These are phyloP conservation scores for Pristis pectinata DNA, from an alignment of 2,797 vertebrate genomes.

Conservation along the genomic window DNA sequence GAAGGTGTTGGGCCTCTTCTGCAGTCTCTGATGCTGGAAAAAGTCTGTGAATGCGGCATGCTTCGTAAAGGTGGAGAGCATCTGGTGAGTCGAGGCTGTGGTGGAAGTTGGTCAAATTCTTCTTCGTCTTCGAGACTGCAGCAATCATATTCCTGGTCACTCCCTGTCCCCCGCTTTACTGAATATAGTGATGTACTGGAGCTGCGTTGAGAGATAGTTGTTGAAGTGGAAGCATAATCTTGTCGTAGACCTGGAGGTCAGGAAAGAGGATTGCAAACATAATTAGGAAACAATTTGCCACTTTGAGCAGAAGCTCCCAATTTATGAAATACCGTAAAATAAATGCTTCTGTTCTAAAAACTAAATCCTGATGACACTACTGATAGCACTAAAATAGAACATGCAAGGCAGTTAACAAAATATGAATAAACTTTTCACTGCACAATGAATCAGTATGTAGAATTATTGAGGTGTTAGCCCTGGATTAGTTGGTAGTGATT, in stretches of 20 bases:
- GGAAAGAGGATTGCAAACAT: constrained; percentile 33
- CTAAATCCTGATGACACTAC: neutral
- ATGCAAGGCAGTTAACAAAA: neutral
- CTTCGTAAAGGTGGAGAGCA: constrained; percentile 82
- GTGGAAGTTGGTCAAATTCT: constrained; percentile 86
- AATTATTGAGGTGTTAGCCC: neutral
- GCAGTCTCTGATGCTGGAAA: constrained; percentile 88
- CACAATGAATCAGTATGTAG: neutral
- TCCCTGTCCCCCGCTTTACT: constrained; percentile 64
- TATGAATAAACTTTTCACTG: neutral
- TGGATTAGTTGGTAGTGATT: neutral
- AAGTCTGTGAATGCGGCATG: constrained; percentile 89
- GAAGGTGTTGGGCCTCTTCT: constrained; percentile 69
- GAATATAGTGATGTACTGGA: constrained; percentile 75
- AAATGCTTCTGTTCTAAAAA: neutral
- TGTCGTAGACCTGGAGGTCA: constrained; percentile 79
- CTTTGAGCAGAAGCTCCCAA: neutral
- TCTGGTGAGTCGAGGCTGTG: constrained; percentile 83
- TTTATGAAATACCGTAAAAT: neutral
- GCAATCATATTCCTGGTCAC: constrained; percentile 73
- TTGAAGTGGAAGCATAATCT: constrained; percentile 90
- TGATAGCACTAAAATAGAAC: neutral
- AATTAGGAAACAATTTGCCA: neutral
- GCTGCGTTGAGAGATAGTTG: constrained; percentile 74
- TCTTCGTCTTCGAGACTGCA: constrained; percentile 79